Evolutionary conservation across 1,140 invertebrate species (phyloP), one percentile per base, ranked within the genome.

Genomic region (Glomeris maerens): DNA sequence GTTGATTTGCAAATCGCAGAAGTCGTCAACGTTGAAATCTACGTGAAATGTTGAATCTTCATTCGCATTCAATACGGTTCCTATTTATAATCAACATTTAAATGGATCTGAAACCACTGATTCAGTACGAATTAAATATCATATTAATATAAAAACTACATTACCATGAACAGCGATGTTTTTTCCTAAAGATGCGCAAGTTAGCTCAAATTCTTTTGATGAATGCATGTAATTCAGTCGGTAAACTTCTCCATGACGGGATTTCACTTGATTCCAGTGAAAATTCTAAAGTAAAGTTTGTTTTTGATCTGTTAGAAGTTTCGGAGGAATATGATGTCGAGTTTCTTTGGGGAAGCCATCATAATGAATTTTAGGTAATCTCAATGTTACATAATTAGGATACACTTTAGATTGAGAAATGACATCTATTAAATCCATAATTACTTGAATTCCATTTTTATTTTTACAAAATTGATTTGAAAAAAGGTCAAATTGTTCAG

Each of bases 121-220:
- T 10, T 10, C 10, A n/a, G 17, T 10, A 36, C n/a, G 31, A 36
- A n/a, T 10, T 36, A 10, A 10, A 36, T n/a, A n/a, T 36, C 31
- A 10, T 36, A 36, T 36, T 36, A 36, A 36, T 36, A n/a, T 10
- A 36, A 36, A 36, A 36, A 10, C 31, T 10, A 36, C 5, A n/a
- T 46, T 46, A 46, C 45, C 45, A 46, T 46, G 26, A 10, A 46
- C 23, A 29, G 45, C 7, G 17, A 46, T 3, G 4, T 14, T 46
- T 25, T 7, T n/a, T 5, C 45, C 45, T 5, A 46, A 27, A 46
- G 26, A n/a, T 27, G 29, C 23, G 20, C 45, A 46, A 28, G 45
- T 46, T 5, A 46, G 45, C 21, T 27, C 22, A 25, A 27, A 14
- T 14, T 3, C 20, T 14, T 27, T 27, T 5, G 45, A 46, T 7